Evolutionary conservation across 2,888 invertebrate species (phyloP).

Genomic region (Lasioglossum figueresi): DNA sequence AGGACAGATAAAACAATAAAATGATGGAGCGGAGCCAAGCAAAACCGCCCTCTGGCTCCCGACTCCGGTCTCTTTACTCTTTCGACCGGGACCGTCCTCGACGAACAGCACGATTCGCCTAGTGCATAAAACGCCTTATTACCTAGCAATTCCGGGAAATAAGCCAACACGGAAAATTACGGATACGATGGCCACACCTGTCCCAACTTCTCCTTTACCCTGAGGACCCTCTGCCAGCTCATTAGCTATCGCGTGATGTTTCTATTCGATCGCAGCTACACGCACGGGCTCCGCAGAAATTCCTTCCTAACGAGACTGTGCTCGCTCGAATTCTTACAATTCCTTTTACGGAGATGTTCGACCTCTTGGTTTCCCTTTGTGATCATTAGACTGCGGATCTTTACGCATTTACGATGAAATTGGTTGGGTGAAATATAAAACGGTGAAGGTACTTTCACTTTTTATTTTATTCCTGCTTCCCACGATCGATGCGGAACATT

Average conservation of each 20-base stretch:
- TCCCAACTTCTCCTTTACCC: not conserved
- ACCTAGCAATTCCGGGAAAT: conserved; percentile 67
- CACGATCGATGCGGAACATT: too few relatives aligned
- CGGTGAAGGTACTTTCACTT: too few relatives aligned
- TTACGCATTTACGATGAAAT: too few relatives aligned
- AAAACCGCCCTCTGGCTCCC: conserved; percentile 55
- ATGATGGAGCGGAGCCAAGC: conserved; percentile 78
- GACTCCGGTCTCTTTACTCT: not conserved
- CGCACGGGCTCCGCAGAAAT: not conserved
- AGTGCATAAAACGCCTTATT: conserved; percentile 57
- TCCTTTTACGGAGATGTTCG: not conserved
- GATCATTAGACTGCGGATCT: too few relatives aligned
- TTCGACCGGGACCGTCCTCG: conserved; percentile 29
- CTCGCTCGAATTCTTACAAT: not conserved
- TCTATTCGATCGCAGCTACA: not conserved
- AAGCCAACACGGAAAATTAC: conserved; percentile 69
- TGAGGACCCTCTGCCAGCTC: not conserved
- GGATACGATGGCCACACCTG: conserved; percentile 7
- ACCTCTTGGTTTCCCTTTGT: too few relatives aligned
- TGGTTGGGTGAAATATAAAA: too few relatives aligned
- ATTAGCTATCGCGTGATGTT: conserved; percentile 6
- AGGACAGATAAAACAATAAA: conserved; percentile 78
- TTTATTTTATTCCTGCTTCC: too few relatives aligned
- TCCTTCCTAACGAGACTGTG: not conserved
- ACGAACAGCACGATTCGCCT: conserved; percentile 23